These are phyloP conservation scores for Eupeodes corollae DNA, from an alignment of 1,140 invertebrate genomes.

Conservation along the genomic window DNA sequence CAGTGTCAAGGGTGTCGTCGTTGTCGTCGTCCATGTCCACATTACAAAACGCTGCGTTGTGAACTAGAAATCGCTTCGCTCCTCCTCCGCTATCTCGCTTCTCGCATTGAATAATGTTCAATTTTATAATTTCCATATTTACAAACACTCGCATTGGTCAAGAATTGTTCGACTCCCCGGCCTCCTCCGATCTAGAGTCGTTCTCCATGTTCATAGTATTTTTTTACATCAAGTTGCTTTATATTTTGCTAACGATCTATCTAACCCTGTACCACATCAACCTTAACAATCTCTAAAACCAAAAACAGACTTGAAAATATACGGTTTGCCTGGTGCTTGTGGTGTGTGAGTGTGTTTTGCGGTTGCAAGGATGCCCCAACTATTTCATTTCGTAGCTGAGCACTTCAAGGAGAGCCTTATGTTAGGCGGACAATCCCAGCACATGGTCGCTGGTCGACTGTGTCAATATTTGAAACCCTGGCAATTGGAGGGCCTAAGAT, in stretches of 20 bases:
- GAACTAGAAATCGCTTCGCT: too few species aligned
- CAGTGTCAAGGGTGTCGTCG: too few species aligned
- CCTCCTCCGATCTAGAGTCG: conserved; percentile 20
- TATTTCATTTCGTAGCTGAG: conserved; percentile 32
- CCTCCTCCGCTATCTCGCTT: too few species aligned
- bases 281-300: conserved; percentile 1
- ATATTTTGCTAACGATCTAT: conserved; percentile 30
- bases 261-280: conserved; percentile 21
- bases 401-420: conserved; percentile 17
- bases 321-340: too few species aligned
- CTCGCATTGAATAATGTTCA: neutral
- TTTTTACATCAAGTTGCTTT: conserved; percentile 27
- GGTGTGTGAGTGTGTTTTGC: neutral
- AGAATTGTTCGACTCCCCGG: conserved; percentile 24
- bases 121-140: conserved; percentile 12
- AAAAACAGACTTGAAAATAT: neutral
- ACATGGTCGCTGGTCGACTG: conserved; percentile 19
- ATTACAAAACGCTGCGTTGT: too few species aligned
- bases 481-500: conserved; percentile 25
- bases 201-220: conserved; percentile 35
- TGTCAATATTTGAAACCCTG: conserved; percentile 28
- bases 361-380: neutral
- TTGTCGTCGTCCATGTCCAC: too few species aligned
- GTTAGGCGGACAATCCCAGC: neutral
- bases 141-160: conserved; percentile 13